These are phyloP conservation scores for Dasyprocta punctata DNA, from an alignment of 2,113 vertebrate genomes.

Conservation along the genomic window DNA sequence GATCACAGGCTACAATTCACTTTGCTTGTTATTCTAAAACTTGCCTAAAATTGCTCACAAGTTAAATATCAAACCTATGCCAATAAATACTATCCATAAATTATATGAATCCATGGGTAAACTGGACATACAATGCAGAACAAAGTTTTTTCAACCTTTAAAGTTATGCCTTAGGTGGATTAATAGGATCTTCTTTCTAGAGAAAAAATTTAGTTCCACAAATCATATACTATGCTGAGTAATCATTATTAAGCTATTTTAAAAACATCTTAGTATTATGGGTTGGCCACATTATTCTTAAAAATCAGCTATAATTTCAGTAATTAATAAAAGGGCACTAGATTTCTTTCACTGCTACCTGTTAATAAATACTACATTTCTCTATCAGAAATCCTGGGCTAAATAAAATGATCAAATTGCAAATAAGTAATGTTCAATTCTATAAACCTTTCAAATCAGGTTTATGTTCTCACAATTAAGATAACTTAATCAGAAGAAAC, in stretches of 20 bases:
- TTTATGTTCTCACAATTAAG: constrained; percentile 11
- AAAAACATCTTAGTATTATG: constrained; percentile 25
- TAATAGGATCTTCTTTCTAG: constrained; percentile 34
- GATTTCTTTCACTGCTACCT: neutral
- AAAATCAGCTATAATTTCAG: constrained; percentile 21
- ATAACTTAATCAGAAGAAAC: neutral
- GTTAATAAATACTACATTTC: constrained; percentile 16
- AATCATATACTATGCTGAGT: neutral
- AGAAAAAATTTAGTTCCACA: constrained; percentile 19
- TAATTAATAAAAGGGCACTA: constrained; percentile 29
- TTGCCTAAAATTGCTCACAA: constrained; percentile 45
- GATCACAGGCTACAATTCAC: neutral
- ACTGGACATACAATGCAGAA: neutral
- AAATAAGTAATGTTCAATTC: neutral
- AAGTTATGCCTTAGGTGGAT: constrained; percentile 14
- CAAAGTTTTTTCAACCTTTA: neutral
- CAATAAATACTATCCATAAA: constrained; percentile 23
- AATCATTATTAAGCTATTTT: constrained; percentile 47
- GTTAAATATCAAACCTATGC: constrained; percentile 45
- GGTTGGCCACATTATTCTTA: neutral
- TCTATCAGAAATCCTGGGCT: neutral
- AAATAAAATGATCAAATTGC: constrained; percentile 36
- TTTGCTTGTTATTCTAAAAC: constrained; percentile 24
- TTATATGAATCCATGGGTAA: constrained; percentile 7
- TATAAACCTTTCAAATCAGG: constrained; percentile 30